Evolutionary conservation across 2,888 invertebrate genomes (phyloP).

Genomic region (Danaus chrysippus): DNA sequence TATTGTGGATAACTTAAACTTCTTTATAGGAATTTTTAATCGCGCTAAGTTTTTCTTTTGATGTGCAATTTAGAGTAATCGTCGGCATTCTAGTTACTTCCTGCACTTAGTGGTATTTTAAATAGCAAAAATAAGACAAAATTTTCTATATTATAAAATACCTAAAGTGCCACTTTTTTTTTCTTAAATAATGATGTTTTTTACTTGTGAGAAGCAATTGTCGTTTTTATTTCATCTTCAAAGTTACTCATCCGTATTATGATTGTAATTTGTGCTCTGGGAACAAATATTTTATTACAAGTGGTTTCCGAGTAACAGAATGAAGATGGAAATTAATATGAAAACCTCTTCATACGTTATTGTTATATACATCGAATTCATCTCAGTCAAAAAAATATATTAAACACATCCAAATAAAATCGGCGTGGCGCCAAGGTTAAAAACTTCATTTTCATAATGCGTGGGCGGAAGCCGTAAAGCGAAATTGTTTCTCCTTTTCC

Average conservation of each 20-base stretch:
- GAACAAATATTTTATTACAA: too few relatives aligned
- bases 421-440: conserved; percentile 44
- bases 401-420: conserved; percentile 23
- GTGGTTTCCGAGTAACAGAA: conserved; percentile 8
- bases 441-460: conserved; percentile 74
- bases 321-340: conserved; percentile 15
- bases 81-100: conserved; percentile 15
- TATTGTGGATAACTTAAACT: conserved; percentile 41
- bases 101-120: neutral
- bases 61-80: conserved; percentile 17
- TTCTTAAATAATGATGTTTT: too few relatives aligned
- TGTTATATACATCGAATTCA: conserved; percentile 22
- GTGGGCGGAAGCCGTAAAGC: conserved; percentile 68
- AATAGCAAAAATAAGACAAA: neutral
- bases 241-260: too few relatives aligned
- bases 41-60: conserved; percentile 30
- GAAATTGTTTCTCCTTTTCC: conserved; percentile 64
- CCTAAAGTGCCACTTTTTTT: too few relatives aligned
- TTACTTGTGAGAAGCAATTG: too few relatives aligned
- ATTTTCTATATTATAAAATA: neutral
- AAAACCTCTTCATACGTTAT: conserved; percentile 16
- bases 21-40: conserved; percentile 45
- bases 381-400: conserved; percentile 19
- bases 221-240: too few relatives aligned
- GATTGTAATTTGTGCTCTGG: too few relatives aligned